Base-by-base conservation (phyloP, 2,888 invertebrate species). In the Pristionchus maxplancki region DNA sequence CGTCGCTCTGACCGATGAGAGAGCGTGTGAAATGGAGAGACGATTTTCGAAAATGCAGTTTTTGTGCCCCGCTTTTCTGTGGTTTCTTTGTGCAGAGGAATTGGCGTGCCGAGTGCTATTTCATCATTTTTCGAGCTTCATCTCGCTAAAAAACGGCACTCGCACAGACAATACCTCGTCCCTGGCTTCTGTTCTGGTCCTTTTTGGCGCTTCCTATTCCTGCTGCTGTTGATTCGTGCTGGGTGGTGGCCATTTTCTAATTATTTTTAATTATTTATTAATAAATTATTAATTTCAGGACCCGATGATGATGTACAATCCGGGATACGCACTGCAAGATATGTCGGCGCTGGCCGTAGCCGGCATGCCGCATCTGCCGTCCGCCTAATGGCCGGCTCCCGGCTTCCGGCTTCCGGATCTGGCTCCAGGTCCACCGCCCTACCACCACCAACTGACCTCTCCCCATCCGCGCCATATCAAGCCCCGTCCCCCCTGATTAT, bases 281-380 rank as follows among this genome's bases (percentile, higher is more conserved):
- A 40, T 48, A n/a, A n/a, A n/a, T 48, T 44, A 78, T 78, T 44
- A 37, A 24, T 4, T 88, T 88, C 40, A 88, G 88, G 88, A 88
- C 17, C 88, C 40, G 28, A 88, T 88, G 88, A 37, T 64, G 78
- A 81, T 81, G 78, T 81, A 88, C 48, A 28, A 53, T n/a, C n/a
- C 53, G n/a, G 40, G 44, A 58, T 88, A 88, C 88, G 37, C 58
- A 24, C 37, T 58, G 11, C 78, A 71, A 37, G 87, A 87, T 34
- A 67, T 81, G 88, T 40, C 58, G 17, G 37, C 53, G 17, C 58
- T 58, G 31, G 81, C 81, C 24, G 20, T 62, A 34, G 48, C 50
- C 44, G 87, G 87, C 44, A 81, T 88, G 58, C 88, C 88, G n/a
- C 50, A 88, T 58, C 81, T 88, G 40, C 44, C 62, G 8, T 62